Base-by-base conservation (phyloP, 2,113 vertebrate genomes). In the Saimiri boliviensis region DNA sequence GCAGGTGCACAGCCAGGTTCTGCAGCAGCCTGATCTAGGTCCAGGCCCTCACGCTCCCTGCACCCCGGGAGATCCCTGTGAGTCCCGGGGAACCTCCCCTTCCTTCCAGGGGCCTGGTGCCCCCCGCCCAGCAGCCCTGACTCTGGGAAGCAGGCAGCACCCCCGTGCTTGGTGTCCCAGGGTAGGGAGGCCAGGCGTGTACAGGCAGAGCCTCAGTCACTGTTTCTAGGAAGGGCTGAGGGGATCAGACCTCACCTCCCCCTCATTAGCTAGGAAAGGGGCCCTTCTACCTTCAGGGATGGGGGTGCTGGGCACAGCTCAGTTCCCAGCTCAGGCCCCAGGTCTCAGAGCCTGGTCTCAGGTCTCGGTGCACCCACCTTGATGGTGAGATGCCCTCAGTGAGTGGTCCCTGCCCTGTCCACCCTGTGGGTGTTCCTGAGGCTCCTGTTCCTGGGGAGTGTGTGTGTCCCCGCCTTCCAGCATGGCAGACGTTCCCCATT, bases 11-110 rank as follows among this genome's bases (percentile, higher is more conserved):
- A 19, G 54, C 45, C 45, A 30, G 71, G 20, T 3, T 11, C 20
- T 1, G 11, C 4, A 4, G 32, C 3, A 0, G 10, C 8, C 13
- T 0, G 23, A 40, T 2, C 9, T 1, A 0, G 27, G 58, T 32
- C 30, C 12, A 14, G 8, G 1, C 4, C 2, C 7, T 0, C 32
- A 30, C 3, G 20, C n/a, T 13, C 11, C 16, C 3, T 6, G 71
- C 7, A 13, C 49, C 91, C 90, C 35, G 20, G 74, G 60, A 63
- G 30, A 58, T 13, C 9, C 6, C 52, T 13, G 54, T 3, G n/a
- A 2, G 3, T 42, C 83, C 81, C 16, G 17, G n/a, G 45, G 52
- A 13, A 17, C 6, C 54, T 19, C 14, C 32, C 27, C 80, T 54
- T 20, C 37, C 35, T 56, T 76, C n/a, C 9, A 11, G 32, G 45